These are phyloP conservation scores for Lagorchestes hirsutus DNA, from an alignment of 2,797 vertebrate species.

Conservation along the genomic window DNA sequence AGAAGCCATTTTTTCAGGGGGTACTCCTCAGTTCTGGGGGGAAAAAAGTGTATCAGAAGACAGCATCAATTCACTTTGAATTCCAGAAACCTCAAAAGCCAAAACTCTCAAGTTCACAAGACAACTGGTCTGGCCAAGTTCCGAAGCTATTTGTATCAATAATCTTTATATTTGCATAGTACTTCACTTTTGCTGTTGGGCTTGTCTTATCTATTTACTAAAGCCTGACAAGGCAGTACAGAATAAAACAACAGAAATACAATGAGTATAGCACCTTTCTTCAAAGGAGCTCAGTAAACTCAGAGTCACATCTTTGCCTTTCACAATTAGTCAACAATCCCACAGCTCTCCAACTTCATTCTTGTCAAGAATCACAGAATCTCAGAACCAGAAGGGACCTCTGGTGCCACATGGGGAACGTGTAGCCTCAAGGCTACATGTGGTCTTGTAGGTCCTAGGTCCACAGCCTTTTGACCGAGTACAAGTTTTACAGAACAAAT, in stretches of 20 bases:
- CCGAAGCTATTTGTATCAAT: background rate
- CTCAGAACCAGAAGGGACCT: background rate
- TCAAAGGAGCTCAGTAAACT: background rate
- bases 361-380: background rate
- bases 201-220: background rate
- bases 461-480: no score
- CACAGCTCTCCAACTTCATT: background rate
- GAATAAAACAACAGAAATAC: background rate
- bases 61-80: background rate
- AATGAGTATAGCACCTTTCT: background rate
- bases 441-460: no score
- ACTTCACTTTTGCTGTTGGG: background rate
- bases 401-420: background rate
- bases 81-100: background rate
- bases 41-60: background rate
- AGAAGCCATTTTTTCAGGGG: background rate
- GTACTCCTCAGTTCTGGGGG: background rate
- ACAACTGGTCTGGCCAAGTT: background rate
- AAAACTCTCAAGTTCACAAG: background rate
- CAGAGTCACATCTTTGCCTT: background rate
- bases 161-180: background rate
- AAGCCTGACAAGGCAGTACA: background rate
- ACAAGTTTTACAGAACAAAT: no score
- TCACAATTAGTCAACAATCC: background rate
- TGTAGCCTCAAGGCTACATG: no score